phyloP scores from a whole-genome alignment of 2,888 invertebrate genomes.

The Dolichopus griseipennis region DNA sequence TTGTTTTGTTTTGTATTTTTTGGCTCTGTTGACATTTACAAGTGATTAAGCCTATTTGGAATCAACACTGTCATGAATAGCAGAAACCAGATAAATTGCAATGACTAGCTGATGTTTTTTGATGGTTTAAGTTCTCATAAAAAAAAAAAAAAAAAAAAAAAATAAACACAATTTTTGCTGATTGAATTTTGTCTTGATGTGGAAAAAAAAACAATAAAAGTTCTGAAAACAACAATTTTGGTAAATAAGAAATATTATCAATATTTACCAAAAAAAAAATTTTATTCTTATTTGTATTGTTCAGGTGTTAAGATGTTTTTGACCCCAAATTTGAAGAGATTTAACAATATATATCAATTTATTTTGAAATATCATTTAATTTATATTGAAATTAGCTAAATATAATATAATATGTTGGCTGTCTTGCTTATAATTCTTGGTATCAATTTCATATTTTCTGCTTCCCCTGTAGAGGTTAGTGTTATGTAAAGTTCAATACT shows the following conservation, averaged over 20 bases:
- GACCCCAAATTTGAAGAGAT: neutral
- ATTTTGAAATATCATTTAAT: too few relatives aligned
- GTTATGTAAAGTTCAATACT: too few relatives aligned
- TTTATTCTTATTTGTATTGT: neutral
- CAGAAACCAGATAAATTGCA: neutral
- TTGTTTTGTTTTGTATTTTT: neutral
- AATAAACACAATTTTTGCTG: too few relatives aligned
- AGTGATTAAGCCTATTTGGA: slow-evolving; percentile 1
- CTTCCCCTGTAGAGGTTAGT: too few relatives aligned
- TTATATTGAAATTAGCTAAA: too few relatives aligned
- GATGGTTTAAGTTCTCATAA: too few relatives aligned
- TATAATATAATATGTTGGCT: too few relatives aligned
- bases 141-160: too few relatives aligned
- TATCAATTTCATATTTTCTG: too few relatives aligned
- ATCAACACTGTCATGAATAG: neutral
- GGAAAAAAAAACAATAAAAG: neutral
- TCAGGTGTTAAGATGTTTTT: neutral
- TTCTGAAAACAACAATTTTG: neutral
- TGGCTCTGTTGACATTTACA: neutral
- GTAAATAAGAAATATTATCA: too few relatives aligned
- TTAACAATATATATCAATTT: too few relatives aligned
- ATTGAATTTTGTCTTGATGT: neutral
- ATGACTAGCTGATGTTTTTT: neutral
- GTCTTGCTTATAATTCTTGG: too few relatives aligned
- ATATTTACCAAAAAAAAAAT: neutral